Base-by-base conservation (phyloP, 2,888 invertebrate genomes). In the Aradus depressus region DNA sequence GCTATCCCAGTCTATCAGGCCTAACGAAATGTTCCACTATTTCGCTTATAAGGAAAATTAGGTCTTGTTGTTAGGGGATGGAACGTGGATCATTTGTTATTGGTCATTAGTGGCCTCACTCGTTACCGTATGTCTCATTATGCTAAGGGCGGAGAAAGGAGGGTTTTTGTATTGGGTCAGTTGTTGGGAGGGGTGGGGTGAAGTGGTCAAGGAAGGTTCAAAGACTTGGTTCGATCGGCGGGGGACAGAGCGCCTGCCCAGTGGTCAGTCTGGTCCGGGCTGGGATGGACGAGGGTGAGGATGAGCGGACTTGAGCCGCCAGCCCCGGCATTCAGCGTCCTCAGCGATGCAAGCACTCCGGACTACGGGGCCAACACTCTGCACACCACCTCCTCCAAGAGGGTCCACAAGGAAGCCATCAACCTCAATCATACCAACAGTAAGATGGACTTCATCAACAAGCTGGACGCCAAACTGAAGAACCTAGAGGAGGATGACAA, bases 391-490 rank as follows among this genome's bases (percentile, higher is more conserved):
- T 3, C 10, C 23, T 25, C n/a, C 2, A 28, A 38, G 26, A 47
- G 38, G 26, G 37, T 34, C 3, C 23, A 37, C 34, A 52, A 51
- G 22, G 32, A 43, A 12, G 21, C 18, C 0, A 47, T 51, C 19
- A 48, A 44, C 31, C 31, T 55, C 3, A 39, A 12, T 26, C 22
- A 21, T 2, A 44, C 53, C 23, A 28, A 44, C 31, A 41, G 34
- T 43, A 37, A 50, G 37, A 52, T 52, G n/a, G 72, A 8, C 68
- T 70, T 60, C 60, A 51, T 74, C 8, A 66, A 65, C 54, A 56
- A 51, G 32, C 71, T 86, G 53, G 83, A 83, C 65, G 77, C 78
- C 35, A 84, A 83, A 65, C 68, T 86, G 52, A 72, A 77, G 28
- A 76, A 77, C 52, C 72, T 85, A 44, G 80, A 82, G 65, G 77